Conservation (phyloP, 2,888 invertebrate species). For the Neocrepidodera transversa region DNA sequence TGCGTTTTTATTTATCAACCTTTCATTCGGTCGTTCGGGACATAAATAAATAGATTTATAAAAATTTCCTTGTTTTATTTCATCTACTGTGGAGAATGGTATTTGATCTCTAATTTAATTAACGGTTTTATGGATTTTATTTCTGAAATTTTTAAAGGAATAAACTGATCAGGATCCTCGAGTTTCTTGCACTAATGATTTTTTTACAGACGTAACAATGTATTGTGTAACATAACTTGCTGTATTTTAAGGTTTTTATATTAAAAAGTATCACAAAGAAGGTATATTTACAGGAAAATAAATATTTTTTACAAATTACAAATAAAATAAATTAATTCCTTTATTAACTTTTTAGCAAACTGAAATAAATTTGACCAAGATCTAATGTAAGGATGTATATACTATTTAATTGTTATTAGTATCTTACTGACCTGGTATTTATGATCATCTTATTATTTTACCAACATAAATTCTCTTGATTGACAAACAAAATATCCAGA, state of each 20-base stretch:
- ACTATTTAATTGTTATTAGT: no score
- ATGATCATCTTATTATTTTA: no score
- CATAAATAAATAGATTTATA: slow-evolving; percentile 40
- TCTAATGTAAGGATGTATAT: no score
- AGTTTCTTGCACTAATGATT: slow-evolving; percentile 45
- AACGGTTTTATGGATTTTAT: not conserved
- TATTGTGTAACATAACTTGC: slow-evolving; percentile 16
- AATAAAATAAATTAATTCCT: no score
- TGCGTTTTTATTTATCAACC: slow-evolving; percentile 56
- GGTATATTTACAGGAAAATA: no score
- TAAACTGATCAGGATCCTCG: not conserved
- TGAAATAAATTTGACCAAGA: no score
- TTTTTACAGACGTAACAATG: slow-evolving; percentile 18
- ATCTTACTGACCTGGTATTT: no score
- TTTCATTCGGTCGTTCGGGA: slow-evolving; percentile 42
- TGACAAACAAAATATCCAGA: no score
- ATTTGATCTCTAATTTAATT: slow-evolving; percentile 9
- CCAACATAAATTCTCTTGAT: no score
- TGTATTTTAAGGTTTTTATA: slow-evolving; percentile 12
- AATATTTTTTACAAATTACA: no score
- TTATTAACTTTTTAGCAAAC: no score
- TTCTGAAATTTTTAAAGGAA: slow-evolving; percentile 8
- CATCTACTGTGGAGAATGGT: slow-evolving; percentile 36
- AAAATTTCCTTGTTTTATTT: slow-evolving; percentile 52
- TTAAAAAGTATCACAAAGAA: no score